phyloP scores from a whole-genome alignment of 2,797 vertebrate species.

The Artibeus jamaicensis region DNA sequence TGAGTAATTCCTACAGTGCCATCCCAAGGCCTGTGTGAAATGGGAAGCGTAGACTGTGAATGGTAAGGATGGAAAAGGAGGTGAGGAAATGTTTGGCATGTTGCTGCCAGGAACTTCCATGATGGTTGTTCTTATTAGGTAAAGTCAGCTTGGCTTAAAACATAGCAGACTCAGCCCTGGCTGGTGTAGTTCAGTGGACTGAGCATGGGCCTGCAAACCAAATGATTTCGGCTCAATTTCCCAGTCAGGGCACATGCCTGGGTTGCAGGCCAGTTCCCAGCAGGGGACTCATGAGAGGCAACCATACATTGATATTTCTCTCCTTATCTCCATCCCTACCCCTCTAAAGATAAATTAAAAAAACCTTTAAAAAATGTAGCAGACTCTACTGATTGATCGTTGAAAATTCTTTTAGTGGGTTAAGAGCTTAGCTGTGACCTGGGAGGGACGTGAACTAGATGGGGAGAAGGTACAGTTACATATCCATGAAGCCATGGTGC shows the following conservation, averaged over 20 bases:
- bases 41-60: not conserved
- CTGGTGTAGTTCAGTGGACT: too few relatives aligned
- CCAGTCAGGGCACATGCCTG: too few relatives aligned
- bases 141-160: not conserved
- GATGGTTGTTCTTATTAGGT: not conserved
- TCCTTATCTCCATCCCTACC: too few relatives aligned
- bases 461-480: not conserved
- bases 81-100: not conserved
- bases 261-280: too few relatives aligned
- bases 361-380: too few relatives aligned
- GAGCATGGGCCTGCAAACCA: too few relatives aligned
- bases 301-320: too few relatives aligned
- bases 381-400: not conserved
- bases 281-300: too few relatives aligned
- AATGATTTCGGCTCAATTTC: too few relatives aligned
- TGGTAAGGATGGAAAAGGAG: not conserved
- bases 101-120: not conserved
- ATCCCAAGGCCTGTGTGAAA: not conserved
- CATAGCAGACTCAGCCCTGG: not conserved
- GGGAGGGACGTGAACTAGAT: not conserved
- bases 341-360: too few relatives aligned
- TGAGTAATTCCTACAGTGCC: not conserved
- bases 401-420: not conserved
- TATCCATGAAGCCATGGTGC: not conserved
- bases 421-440: not conserved